phyloP scores from a whole-genome alignment of 2,888 invertebrate species.

The Euphydryas editha region DNA sequence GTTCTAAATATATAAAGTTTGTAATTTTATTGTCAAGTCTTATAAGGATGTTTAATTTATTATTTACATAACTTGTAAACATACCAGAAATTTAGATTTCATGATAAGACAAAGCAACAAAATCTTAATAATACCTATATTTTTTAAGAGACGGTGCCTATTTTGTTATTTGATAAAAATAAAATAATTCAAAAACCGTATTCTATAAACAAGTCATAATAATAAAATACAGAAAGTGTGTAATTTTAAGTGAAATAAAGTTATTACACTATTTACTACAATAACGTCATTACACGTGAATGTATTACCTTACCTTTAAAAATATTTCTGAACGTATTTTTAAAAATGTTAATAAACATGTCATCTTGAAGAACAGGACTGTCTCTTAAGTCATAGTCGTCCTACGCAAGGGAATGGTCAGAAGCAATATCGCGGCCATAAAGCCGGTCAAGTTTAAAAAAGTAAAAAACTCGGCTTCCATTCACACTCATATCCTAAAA shows the following conservation, averaged over 20 bases:
- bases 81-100: not conserved
- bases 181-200: not conserved
- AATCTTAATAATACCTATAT: not conserved
- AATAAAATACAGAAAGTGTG: not conserved
- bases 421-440: constrained; percentile 63
- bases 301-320: constrained; percentile 4
- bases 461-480: constrained; percentile 67
- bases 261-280: constrained; percentile 10
- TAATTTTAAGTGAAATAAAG: constrained; percentile 2
- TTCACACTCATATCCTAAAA: constrained; percentile 78
- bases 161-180: not conserved
- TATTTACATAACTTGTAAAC: not conserved
- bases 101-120: constrained; percentile 1
- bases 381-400: constrained; percentile 47
- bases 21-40: no score
- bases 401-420: constrained; percentile 53
- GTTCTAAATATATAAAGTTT: not conserved
- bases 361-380: constrained; percentile 38
- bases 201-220: constrained; percentile 3
- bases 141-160: not conserved
- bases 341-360: constrained; percentile 36
- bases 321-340: constrained; percentile 16
- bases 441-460: constrained; percentile 62
- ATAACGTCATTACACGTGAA: constrained; percentile 8
- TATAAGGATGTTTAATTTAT: not conserved